Evolutionary conservation across 2,113 vertebrate species (phyloP), one percentile per base, ranked within the genome.

Genomic region (Acanthochromis polyacanthus): DNA sequence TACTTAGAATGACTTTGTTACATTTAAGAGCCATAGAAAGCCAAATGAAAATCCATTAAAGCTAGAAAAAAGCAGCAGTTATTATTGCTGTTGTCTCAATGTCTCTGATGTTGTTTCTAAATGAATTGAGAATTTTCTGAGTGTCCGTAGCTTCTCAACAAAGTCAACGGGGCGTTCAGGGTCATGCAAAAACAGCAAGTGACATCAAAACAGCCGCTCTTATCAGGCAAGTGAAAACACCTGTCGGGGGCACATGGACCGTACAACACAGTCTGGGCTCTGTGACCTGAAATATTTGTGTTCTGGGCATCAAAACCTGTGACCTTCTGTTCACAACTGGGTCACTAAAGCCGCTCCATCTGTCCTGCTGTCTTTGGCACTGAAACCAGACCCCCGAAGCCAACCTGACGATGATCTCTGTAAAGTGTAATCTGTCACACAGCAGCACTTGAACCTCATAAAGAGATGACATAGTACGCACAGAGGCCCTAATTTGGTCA

Each of bases 401-500:
- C 10, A 66, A 22, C 53, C 48, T 32, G 56, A 80, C 66, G 32
- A 20, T 43, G 32, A 78, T 30, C 56, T 38, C 61, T 56, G 71
- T 36, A 4, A 46, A 9, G 48, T 59, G 80, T 64, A 55, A 74
- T 40, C 61, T 61, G 74, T 74, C 81, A 15, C 78, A 15, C 65
- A 40, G 32, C 45, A 36, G 58, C 65, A 36, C 32, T 40, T 6
- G 20, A 65, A 67, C 46, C 80, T 82, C 73, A 71, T 79, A 65
- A 58, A 85, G 56, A 43, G 48, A 65, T 74, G 82, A 82, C 71
- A 64, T 25, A 69, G 28, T 60, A 4, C 0, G 48, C 28, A 30
- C 68, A 45, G 43, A 76, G 43, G 62, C 43, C 84, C 77, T 86
- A 78, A 79, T 89, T 76, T 89, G 84, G 84, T 86, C 80, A 80